A percentile compares a stretch with the other conserved stretches of the same genome.
Conservation (phyloP, 2,888 invertebrate species). For the Drosophila conformis region DNA sequence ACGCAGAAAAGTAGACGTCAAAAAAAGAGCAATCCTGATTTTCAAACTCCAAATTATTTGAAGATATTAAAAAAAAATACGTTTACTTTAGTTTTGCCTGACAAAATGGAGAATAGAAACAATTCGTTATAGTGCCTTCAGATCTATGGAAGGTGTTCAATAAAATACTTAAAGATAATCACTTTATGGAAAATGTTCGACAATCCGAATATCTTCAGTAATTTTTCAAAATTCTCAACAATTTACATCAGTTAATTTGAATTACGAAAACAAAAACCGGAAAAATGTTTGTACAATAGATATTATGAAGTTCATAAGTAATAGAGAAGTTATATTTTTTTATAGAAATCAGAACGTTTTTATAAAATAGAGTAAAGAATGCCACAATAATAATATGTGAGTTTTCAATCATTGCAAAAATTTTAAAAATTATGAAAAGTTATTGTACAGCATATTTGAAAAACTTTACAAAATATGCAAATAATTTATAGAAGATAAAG, state of each 20-base stretch:
- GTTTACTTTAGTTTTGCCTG: not conserved
- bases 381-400: not conserved
- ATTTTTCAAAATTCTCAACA: not conserved
- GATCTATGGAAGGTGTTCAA: not conserved
- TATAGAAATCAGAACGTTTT: not conserved
- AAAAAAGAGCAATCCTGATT: not conserved
- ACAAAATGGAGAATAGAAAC: not conserved
- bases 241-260: not conserved
- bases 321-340: not conserved
- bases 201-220: not conserved
- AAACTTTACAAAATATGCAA: not conserved
- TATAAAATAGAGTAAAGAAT: not conserved
- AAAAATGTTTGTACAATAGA: not conserved
- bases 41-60: not conserved
- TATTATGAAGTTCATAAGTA: not conserved
- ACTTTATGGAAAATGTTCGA: not conserved
- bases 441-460: not conserved
- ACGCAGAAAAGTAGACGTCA: conserved; percentile 11
- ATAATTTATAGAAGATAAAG: not conserved
- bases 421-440: not conserved
- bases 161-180: not conserved
- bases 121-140: not conserved
- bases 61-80: not conserved
- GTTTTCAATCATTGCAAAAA: not conserved
- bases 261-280: not conserved